Base-by-base conservation (phyloP, 2,113 vertebrate species). In the Ciconia maguari region DNA sequence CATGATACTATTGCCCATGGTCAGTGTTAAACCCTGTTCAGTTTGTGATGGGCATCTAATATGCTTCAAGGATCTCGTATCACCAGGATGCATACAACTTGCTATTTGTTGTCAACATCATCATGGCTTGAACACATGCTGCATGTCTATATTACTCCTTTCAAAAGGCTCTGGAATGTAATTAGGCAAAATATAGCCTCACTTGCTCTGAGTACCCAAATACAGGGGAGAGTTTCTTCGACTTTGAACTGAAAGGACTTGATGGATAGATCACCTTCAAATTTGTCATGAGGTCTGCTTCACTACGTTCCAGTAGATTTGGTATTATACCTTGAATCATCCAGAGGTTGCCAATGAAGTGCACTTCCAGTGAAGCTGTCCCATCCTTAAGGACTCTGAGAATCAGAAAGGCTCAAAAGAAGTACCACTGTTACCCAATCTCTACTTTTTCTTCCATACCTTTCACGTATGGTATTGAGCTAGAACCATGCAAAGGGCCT, bases 381-480 rank as follows among this genome's bases (percentile, higher is more conserved):
- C n/a, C 30, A 10, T 87, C 54, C 46, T 26, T 84, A 44, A 51
- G 42, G 32, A 66, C 55, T 66, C 34, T 54, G 30, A 58, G 55
- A 51, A 65, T 77, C 69, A 60, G 60, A 29, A 46, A 24, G 51
- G 38, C 69, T 81, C 79, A 32, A 14, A 70, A 96, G 17, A 16
- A 12, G 9, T 26, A 34, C 46, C 34, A 13, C 27, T 46, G 16
- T 74, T 84, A 26, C 5, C 38, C 57, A 22, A 0, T 10, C 51
- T 72, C 36, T 65, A 0, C 20, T 70, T 81, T 42, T 72, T 32
- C 38, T 89, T 79, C 26, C 16, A 11, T 32, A 10, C 17, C 16
- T 70, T 77, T 65, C 11, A 13, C 0, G 0, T 32, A 22, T 11
- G 58, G 4, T 17, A 2, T 44, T 36, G 41, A 87, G 30, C 11